Evolutionary conservation across 2,113 vertebrate genomes (phyloP), one percentile per base, ranked within the genome.

Genomic region (Pardalotus punctatus): DNA sequence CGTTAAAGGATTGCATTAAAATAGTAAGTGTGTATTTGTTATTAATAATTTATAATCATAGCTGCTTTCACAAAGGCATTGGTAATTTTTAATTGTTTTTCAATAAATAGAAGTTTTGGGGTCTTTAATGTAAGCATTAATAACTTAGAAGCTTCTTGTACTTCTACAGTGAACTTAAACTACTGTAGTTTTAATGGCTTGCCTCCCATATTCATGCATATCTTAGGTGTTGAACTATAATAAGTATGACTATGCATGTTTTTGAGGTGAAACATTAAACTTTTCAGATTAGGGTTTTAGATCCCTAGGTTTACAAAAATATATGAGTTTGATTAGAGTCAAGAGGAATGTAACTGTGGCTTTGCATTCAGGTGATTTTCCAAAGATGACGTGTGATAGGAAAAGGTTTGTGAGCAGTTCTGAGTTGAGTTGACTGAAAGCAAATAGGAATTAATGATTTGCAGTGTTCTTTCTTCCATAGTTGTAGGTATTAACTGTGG

Each of bases 81-180:
- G 27, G 31, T 47, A 47, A 4, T 8, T 54, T 48, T 42, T 5
- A 1, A 15, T 67, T 78, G 6, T 36, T 89, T 95, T 91, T 81
- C 27, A 48, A 0, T 54, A 60, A 80, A 45, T 47, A 54, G 11
- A 78, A 18, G 11, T 72, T 20, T 60, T 1, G 0, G 1, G 64
- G 10, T 71, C 47, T 45, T 2, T 64, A 81, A 25, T 62, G 10
- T 83, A 95, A n/a, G 4, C 10, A 58, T 96, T 86, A 51, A 81
- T 56, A 94, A 40, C 14, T 65, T 86, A 62, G 11, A 15, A 86
- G 33, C 43, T 92, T 87, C 43, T 56, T 82, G 15, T 4, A 18
- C 36, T 85, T 87, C 21, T n/a, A 65, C 79, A 6, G 6, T 72
- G 35, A 82, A 24, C 38, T 40, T 40, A 40, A 40, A 40, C 38